phyloP scores from a whole-genome alignment of 2,888 invertebrate species.

The Darwinula stevensoni region DNA sequence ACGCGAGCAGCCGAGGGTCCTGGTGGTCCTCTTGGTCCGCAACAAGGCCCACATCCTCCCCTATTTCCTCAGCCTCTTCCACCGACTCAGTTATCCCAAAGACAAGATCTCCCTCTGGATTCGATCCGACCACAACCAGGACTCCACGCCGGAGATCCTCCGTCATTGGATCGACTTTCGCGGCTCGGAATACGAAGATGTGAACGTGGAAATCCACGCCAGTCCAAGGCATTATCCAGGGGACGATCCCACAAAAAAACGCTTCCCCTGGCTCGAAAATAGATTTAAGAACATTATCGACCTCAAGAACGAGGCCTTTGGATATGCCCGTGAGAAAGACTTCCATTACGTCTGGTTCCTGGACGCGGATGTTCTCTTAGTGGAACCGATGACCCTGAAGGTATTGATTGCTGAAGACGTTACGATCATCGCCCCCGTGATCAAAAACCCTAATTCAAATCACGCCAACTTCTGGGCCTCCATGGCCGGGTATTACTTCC shows the following conservation, averaged over 20 bases:
- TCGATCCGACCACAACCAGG: too few relatives aligned
- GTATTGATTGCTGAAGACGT: slow-evolving; percentile 27
- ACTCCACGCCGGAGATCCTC: too few relatives aligned
- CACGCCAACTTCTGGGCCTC: slow-evolving; percentile 94
- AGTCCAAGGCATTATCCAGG: not conserved
- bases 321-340: slow-evolving; percentile 35
- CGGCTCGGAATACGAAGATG: too few relatives aligned
- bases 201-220: not conserved
- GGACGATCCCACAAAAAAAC: too few relatives aligned
- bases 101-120: too few relatives aligned
- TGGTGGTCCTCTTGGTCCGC: slow-evolving; percentile 47
- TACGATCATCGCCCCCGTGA: slow-evolving; percentile 48
- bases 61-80: slow-evolving; percentile 48
- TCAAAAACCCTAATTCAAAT: slow-evolving; percentile 44
- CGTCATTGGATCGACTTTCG: too few relatives aligned
- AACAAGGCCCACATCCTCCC: slow-evolving; percentile 76
- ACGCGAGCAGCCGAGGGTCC: slow-evolving; percentile 40
- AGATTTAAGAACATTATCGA: slow-evolving; percentile 47
- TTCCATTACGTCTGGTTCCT: too few relatives aligned
- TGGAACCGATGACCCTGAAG: slow-evolving; percentile 29
- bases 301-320: slow-evolving; percentile 40
- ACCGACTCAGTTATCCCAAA: too few relatives aligned
- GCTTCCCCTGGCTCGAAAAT: slow-evolving; percentile 41
- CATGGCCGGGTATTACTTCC: slow-evolving; percentile 58
- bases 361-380: slow-evolving; percentile 55